Evolutionary conservation across 2,113 vertebrate genomes (phyloP).

Genomic region (Gymnorhina tibicen): DNA sequence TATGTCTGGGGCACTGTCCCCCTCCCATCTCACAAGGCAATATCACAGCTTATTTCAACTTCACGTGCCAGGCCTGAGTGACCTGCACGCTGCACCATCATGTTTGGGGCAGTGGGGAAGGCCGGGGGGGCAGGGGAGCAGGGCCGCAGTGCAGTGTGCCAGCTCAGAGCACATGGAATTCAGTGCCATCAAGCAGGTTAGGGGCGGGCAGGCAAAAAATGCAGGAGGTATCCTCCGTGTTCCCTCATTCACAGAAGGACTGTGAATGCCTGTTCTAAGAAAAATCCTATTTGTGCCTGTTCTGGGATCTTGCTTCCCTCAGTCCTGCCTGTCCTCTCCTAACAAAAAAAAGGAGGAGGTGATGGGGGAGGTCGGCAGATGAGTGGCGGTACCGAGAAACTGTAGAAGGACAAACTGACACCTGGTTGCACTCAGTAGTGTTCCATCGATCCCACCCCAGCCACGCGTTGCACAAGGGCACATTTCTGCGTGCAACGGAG

Average conservation of each 20-base stretch:
- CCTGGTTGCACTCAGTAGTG: fast-evolving
- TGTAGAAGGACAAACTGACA: background rate
- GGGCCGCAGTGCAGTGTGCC: fast-evolving
- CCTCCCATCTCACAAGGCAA: background rate
- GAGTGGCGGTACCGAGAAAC: background rate
- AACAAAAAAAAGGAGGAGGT: no score
- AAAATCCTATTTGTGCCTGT: background rate
- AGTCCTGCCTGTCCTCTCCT: background rate
- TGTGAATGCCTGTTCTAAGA: background rate
- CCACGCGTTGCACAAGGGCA: fast-evolving
- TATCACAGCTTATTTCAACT: background rate
- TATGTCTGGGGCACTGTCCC: background rate
- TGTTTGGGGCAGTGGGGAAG: background rate
- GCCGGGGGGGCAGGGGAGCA: fast-evolving
- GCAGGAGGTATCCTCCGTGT: background rate
- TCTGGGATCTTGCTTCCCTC: background rate
- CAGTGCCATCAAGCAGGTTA: fast-evolving
- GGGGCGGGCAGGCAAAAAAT: background rate
- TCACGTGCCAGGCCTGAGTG: background rate
- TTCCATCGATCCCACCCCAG: background rate
- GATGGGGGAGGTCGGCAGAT: background rate
- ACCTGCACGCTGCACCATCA: fast-evolving
- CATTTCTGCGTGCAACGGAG: fast-evolving
- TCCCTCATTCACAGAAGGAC: background rate
- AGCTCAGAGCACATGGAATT: background rate